phyloP scores from a whole-genome alignment of 2,113 vertebrate genomes.

The Cervus canadensis region DNA sequence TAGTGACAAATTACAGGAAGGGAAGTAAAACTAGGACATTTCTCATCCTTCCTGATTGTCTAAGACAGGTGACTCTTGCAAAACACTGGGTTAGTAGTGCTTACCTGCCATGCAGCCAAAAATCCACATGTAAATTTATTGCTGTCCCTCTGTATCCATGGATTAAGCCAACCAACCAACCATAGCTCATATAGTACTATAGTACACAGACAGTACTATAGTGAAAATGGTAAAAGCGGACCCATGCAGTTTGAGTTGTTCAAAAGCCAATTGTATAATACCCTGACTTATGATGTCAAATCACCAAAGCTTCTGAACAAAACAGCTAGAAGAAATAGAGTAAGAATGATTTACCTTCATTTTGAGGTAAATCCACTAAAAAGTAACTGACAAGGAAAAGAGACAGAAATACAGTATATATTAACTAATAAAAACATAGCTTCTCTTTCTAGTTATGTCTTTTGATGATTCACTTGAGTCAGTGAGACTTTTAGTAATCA shows the following conservation, averaged over 20 bases:
- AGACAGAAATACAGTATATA: neutral
- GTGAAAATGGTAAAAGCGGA: neutral
- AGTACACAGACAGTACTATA: neutral
- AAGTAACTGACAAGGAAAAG: neutral
- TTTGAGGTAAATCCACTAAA: neutral
- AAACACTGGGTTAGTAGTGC: neutral
- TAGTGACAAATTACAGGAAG: neutral
- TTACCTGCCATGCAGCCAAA: accelerated
- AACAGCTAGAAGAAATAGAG: neutral
- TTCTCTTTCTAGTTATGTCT: neutral
- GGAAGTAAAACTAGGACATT: neutral
- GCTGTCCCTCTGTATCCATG: neutral
- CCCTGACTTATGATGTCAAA: neutral
- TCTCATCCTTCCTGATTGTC: neutral
- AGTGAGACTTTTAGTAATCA: neutral
- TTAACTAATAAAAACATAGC: neutral
- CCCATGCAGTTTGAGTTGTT: neutral
- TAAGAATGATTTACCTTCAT: neutral
- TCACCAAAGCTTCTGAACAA: neutral
- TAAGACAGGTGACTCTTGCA: neutral
- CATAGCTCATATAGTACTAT: neutral
- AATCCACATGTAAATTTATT: neutral
- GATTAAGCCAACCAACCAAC: neutral
- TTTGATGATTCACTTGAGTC: neutral
- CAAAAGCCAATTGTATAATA: neutral